A percentile compares a stretch with the other conserved stretches of the same genome.
These are phyloP conservation scores for Asarcornis scutulata DNA, from an alignment of 2,113 vertebrate species.

Conservation along the genomic window DNA sequence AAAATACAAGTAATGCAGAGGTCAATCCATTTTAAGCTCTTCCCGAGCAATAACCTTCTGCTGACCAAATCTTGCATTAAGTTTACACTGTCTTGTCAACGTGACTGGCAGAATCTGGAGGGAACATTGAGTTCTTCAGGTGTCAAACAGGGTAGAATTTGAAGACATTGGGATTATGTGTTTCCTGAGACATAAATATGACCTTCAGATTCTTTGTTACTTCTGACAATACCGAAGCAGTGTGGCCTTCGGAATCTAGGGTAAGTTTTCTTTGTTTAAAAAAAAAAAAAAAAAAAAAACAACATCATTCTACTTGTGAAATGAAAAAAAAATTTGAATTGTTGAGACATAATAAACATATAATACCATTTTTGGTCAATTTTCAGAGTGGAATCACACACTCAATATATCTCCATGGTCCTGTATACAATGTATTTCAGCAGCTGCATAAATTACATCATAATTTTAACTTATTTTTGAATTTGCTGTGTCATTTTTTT, in stretches of 20 bases:
- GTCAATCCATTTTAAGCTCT: background rate
- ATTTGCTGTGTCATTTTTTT: conserved; percentile 24
- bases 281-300: background rate
- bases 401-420: background rate
- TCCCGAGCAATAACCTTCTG: background rate
- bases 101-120: conserved; percentile 10
- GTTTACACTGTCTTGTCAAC: background rate
- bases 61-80: background rate
- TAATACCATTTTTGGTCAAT: background rate
- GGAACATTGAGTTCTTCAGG: background rate
- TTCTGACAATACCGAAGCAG: background rate
- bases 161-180: background rate
- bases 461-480: conserved; percentile 38
- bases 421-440: background rate
- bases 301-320: background rate
- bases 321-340: background rate
- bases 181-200: background rate
- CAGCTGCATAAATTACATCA: conserved; percentile 8
- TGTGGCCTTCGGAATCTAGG: background rate
- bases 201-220: background rate
- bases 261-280: background rate
- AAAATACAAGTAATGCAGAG: background rate
- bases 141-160: background rate
- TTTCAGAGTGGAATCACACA: background rate
- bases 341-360: background rate